phyloP scores from a whole-genome alignment of 2,888 invertebrate species.

The Pyrrhia umbra region DNA sequence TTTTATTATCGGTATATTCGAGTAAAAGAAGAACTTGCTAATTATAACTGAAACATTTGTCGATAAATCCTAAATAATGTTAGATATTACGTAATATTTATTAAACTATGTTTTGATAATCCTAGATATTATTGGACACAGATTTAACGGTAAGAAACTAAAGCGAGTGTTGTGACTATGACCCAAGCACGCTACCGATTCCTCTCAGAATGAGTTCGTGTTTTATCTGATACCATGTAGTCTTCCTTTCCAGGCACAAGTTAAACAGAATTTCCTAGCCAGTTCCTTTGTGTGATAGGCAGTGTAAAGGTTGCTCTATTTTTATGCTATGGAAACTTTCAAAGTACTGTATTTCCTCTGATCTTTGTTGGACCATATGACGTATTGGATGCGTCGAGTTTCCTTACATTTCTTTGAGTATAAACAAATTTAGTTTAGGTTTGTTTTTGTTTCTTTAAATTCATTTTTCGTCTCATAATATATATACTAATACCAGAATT shows the following conservation, averaged over 20 bases:
- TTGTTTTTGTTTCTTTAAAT: too few relatives aligned
- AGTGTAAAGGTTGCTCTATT: constrained; percentile 2
- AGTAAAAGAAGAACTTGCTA: too few relatives aligned
- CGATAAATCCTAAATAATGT: not conserved
- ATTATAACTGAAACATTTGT: not conserved
- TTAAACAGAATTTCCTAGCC: constrained; percentile 29
- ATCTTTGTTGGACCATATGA: not conserved
- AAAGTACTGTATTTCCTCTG: not conserved
- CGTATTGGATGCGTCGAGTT: not conserved
- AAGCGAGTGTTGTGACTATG: constrained; percentile 39
- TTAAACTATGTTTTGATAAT: constrained; percentile 60
- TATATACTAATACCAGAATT: not conserved
- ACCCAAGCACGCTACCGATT: constrained; percentile 28
- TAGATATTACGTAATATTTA: constrained; percentile 7
- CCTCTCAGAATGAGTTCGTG: constrained; percentile 7
- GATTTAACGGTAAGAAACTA: constrained; percentile 82
- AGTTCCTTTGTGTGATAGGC: constrained; percentile 35
- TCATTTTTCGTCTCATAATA: too few relatives aligned
- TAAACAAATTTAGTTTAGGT: not conserved
- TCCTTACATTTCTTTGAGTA: too few relatives aligned
- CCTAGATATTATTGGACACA: constrained; percentile 82
- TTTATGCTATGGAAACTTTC: not conserved
- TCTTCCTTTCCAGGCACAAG: constrained; percentile 28
- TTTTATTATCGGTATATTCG: too few relatives aligned
- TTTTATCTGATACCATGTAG: constrained; percentile 26